A percentile compares a stretch with the other conserved stretches of the same genome.
Conservation (phyloP, 2,797 vertebrate genomes). For the Tiaroga cobitis region DNA sequence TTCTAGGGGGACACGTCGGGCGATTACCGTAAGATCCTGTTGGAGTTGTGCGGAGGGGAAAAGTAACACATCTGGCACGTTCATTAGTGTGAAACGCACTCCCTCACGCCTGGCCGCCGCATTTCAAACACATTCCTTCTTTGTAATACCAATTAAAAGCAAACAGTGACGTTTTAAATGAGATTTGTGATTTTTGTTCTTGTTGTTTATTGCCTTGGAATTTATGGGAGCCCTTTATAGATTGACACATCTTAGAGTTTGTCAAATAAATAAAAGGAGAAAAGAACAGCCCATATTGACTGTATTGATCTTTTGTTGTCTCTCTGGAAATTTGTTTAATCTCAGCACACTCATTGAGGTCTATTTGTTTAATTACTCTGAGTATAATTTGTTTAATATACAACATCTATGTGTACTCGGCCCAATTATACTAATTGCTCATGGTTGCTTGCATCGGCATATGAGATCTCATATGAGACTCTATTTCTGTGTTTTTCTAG, state of each 20-base stretch:
- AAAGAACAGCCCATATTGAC: constrained; percentile 57
- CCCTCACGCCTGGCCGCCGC: background rate
- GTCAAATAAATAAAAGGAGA: constrained; percentile 31
- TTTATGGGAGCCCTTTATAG: background rate
- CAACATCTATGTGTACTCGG: background rate
- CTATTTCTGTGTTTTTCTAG: background rate
- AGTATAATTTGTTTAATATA: constrained; percentile 29
- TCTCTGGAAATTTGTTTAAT: constrained; percentile 58
- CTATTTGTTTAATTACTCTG: constrained; percentile 73
- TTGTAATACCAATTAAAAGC: constrained; percentile 72
- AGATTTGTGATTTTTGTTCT: background rate
- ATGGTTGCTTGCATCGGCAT: background rate
- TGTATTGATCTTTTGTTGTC: constrained; percentile 57
- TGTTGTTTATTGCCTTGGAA: constrained; percentile 2
- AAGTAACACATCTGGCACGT: constrained; percentile 68
- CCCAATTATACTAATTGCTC: constrained; percentile 32
- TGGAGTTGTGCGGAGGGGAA: constrained; percentile 92
- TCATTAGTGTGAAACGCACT: background rate
- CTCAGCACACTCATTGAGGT: constrained; percentile 53
- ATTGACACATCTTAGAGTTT: constrained; percentile 4
- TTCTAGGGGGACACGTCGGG: constrained; percentile 93
- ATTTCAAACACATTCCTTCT: constrained; percentile 58
- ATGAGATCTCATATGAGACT: background rate
- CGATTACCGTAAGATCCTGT: constrained; percentile 95
- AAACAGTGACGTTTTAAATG: constrained; percentile 67